Evolutionary conservation across 2,797 vertebrate species (phyloP).

Genomic region (Syndactyla subalaris): DNA sequence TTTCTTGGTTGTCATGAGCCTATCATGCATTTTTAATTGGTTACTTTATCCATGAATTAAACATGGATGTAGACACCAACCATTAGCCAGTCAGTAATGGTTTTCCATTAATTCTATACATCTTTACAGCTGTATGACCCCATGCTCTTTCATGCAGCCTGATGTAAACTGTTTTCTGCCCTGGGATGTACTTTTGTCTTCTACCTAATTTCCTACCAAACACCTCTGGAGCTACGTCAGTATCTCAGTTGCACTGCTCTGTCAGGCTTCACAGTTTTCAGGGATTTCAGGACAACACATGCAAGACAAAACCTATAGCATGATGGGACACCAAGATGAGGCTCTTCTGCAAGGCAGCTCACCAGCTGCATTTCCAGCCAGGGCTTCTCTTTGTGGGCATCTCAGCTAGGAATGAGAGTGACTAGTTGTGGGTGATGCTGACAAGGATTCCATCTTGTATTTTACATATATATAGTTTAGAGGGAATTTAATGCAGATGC

Average conservation of each 20-base stretch:
- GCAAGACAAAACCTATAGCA: not conserved
- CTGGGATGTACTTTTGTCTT: not conserved
- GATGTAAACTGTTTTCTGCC: not conserved
- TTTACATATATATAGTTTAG: not conserved
- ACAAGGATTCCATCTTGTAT: not conserved
- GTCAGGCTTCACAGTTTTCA: not conserved
- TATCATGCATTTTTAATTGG: conserved; percentile 51
- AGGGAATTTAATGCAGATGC: not conserved
- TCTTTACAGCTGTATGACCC: not conserved
- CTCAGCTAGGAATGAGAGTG: fast-evolving
- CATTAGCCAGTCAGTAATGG: not conserved
- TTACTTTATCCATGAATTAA: conserved; percentile 46
- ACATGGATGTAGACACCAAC: not conserved
- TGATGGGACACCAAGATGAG: not conserved
- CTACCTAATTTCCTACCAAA: not conserved
- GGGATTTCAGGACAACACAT: not conserved
- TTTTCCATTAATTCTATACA: not conserved
- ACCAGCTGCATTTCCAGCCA: not conserved
- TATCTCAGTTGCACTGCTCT: not conserved
- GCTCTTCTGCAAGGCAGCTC: not conserved
- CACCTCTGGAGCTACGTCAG: not conserved
- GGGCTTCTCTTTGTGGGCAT: not conserved
- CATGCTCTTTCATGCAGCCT: not conserved
- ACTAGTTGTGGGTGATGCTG: not conserved
- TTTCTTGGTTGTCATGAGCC: not conserved